Percentiles rank a stretch among this genome's conserved stretches.
Evolutionary conservation across 1,140 invertebrate species (phyloP).

Genomic region (Apis mellifera): DNA sequence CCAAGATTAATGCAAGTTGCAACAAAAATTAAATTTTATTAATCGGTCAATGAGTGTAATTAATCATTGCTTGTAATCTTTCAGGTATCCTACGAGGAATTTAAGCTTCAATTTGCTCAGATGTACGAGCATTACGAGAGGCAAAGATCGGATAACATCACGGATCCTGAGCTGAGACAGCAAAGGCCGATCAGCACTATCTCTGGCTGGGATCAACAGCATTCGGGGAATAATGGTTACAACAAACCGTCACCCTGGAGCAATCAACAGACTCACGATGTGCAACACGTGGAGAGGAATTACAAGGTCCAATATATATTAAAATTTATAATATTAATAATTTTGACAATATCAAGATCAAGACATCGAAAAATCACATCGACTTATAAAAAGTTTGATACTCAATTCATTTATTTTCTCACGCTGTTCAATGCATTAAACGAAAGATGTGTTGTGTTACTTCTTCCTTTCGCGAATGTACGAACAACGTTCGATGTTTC

Average conservation of each 20-base stretch:
- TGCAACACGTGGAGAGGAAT: conserved; percentile 78
- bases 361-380: too few species aligned
- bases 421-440: too few species aligned
- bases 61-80: too few species aligned
- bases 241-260: conserved; percentile 74
- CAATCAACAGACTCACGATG: conserved; percentile 78
- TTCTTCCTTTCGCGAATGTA: too few species aligned
- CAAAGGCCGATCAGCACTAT: conserved; percentile 97
- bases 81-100: conserved; percentile 97
- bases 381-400: too few species aligned
- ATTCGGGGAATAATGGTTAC: conserved; percentile 79
- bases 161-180: conserved; percentile 94
- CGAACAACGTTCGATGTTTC: neutral
- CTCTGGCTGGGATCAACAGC: conserved; percentile 93
- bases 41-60: too few species aligned
- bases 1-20: too few species aligned
- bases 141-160: conserved; percentile 95
- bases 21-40: too few species aligned
- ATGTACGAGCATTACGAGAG: conserved; percentile 99
- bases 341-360: too few species aligned
- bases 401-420: too few species aligned
- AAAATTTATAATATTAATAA: too few species aligned
- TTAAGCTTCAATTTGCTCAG: conserved; percentile 96
- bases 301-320: conserved; percentile 68
- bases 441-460: too few species aligned